A percentile compares a stretch with the other conserved stretches of the same genome.
phyloP scores from a whole-genome alignment of 2,113 vertebrate genomes.

The Burhinus bistriatus region DNA sequence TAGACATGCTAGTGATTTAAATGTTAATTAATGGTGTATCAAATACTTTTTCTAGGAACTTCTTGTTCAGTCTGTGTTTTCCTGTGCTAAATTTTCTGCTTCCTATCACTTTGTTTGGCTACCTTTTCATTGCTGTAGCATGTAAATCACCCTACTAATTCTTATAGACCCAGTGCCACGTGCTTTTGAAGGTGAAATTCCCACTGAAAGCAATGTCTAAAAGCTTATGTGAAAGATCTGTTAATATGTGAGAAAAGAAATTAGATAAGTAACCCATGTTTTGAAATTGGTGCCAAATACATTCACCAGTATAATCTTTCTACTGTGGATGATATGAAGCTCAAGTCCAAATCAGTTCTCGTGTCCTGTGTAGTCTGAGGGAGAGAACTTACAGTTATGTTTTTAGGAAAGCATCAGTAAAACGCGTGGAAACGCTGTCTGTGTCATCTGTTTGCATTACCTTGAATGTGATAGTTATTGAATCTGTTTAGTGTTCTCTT shows the following conservation, averaged over 20 bases:
- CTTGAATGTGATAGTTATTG: neutral
- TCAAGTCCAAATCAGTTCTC: neutral
- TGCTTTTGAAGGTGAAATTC: neutral
- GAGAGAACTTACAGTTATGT: neutral
- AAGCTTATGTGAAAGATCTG: neutral
- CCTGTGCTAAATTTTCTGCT: neutral
- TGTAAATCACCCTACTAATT: neutral
- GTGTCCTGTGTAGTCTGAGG: neutral
- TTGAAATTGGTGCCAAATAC: neutral
- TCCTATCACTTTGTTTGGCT: neutral
- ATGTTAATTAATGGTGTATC: neutral
- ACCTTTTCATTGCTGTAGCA: accelerated
- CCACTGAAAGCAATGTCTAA: neutral
- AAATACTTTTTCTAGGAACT: neutral
- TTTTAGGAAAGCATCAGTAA: neutral
- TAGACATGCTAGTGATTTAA: neutral
- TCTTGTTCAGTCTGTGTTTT: neutral
- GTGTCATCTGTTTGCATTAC: neutral
- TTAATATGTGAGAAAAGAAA: neutral
- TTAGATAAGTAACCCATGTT: neutral
- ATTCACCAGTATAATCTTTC: neutral
- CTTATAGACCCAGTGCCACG: neutral
- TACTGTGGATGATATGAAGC: accelerated
- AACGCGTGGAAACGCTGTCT: neutral
- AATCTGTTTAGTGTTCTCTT: neutral